These are phyloP conservation scores for Drosophila tropicalis DNA, from an alignment of 1,140 invertebrate genomes.

Conservation along the genomic window DNA sequence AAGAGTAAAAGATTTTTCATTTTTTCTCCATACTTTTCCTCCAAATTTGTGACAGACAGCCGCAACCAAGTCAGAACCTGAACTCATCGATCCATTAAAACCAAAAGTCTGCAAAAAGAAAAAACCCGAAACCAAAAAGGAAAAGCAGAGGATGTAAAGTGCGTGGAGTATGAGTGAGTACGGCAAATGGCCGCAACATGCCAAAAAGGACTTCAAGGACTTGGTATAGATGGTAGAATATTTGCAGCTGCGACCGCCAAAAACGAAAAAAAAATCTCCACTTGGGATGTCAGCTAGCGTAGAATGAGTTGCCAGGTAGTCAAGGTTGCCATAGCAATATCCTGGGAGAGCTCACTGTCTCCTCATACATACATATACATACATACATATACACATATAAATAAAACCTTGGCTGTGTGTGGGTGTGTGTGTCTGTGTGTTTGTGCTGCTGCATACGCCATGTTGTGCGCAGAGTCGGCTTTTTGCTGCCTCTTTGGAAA, in stretches of 20 bases:
- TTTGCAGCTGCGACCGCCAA: constrained; percentile 56
- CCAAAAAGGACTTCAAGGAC: constrained; percentile 59
- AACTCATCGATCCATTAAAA: constrained; percentile 81
- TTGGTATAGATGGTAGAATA: constrained; percentile 46
- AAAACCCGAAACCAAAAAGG: constrained; percentile 20
- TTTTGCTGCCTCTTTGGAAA: constrained; percentile 35
- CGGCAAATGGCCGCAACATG: constrained; percentile 26
- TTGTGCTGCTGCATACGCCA: constrained; percentile 69
- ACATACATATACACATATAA: not conserved
- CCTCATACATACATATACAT: not conserved
- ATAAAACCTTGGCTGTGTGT: constrained; percentile 6
- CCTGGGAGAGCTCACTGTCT: constrained; percentile 49
- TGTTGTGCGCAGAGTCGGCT: constrained; percentile 65
- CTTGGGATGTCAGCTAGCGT: constrained; percentile 61
- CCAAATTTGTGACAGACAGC: constrained; percentile 22
- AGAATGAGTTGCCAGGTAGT: constrained; percentile 75
- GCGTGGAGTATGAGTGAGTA: constrained; percentile 7
- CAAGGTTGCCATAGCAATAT: constrained; percentile 78
- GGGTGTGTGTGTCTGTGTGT: constrained; percentile 15
- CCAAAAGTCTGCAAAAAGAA: constrained; percentile 74
- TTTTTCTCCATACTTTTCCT: constrained; percentile 1
- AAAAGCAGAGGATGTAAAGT: constrained; percentile 38
- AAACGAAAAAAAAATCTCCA: constrained; percentile 17
- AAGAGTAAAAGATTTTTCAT: constrained; percentile 33
- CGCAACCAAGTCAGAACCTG: constrained; percentile 37